A percentile compares a stretch with the other conserved stretches of the same genome.
Evolutionary conservation across 1,140 invertebrate genomes (phyloP).

Genomic region (Drosophila saltans): DNA sequence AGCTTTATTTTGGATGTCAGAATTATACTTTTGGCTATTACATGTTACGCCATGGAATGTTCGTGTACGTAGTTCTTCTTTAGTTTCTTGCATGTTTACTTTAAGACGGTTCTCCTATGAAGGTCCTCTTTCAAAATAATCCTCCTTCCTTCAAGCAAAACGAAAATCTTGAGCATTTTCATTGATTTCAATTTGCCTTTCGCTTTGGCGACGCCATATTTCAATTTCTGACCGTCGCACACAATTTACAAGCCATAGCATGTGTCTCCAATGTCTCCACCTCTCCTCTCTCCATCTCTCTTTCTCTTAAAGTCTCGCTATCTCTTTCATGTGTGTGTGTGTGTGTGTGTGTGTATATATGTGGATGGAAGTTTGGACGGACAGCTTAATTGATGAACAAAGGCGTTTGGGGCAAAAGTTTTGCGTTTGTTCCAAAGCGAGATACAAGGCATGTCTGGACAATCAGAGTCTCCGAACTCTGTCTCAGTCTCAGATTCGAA

Average conservation of each 20-base stretch:
- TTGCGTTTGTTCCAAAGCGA: constrained; percentile 56
- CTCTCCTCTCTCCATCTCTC: constrained; percentile 22
- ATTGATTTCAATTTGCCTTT: constrained; percentile 78
- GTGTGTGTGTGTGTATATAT: constrained; percentile 11
- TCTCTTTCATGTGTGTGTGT: constrained; percentile 28
- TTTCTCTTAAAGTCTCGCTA: constrained; percentile 16
- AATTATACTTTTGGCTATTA: too few relatives aligned
- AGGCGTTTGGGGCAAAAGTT: constrained; percentile 66
- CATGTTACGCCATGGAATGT: too few relatives aligned
- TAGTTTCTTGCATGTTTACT: constrained; percentile 1
- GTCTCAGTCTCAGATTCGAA: constrained; percentile 34
- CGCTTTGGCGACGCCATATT: constrained; percentile 73
- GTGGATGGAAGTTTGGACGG: constrained; percentile 35
- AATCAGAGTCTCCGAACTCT: constrained; percentile 2
- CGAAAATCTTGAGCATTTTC: constrained; percentile 49
- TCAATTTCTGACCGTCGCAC: constrained; percentile 77
- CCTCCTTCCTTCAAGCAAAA: background rate
- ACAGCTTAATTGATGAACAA: constrained; percentile 69
- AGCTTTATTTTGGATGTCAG: too few relatives aligned
- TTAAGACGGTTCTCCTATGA: background rate
- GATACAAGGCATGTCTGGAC: constrained; percentile 39
- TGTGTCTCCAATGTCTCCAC: constrained; percentile 67
- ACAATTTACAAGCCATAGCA: constrained; percentile 78
- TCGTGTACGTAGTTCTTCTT: background rate
- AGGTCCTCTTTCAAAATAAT: background rate